Evolutionary conservation across 1,140 invertebrate species (phyloP).

Genomic region (Pseudomyrmex sp.): DNA sequence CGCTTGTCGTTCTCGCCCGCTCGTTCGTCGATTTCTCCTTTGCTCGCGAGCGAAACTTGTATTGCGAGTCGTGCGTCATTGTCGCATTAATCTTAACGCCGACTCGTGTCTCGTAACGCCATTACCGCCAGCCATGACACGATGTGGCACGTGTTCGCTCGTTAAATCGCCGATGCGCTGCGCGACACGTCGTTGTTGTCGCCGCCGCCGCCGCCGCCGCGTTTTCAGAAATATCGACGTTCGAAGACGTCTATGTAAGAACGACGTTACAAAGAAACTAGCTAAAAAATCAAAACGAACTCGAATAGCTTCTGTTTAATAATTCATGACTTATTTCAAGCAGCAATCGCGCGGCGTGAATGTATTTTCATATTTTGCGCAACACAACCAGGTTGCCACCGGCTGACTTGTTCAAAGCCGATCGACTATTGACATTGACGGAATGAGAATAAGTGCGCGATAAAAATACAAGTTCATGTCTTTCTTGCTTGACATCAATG

Average conservation of each 20-base stretch:
- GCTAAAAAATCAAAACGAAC: constrained; percentile 5
- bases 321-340: constrained; percentile 39
- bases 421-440: neutral
- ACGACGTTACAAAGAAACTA: constrained; percentile 14
- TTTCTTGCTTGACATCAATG: neutral
- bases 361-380: too few relatives aligned
- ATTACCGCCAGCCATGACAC: constrained; percentile 35
- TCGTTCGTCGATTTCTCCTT: constrained; percentile 1
- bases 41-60: constrained; percentile 17
- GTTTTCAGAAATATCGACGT: constrained; percentile 38
- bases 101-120: constrained; percentile 30
- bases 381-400: neutral
- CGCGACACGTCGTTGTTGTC: neutral
- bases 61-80: constrained; percentile 22
- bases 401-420: neutral
- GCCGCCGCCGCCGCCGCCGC: too few relatives aligned
- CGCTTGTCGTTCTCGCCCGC: neutral
- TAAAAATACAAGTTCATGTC: constrained; percentile 10
- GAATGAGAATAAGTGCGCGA: constrained; percentile 4
- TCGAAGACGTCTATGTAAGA: constrained; percentile 26
- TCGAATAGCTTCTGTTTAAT: constrained; percentile 30
- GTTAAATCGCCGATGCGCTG: constrained; percentile 10
- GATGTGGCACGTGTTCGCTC: constrained; percentile 32
- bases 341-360: constrained; percentile 16
- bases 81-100: constrained; percentile 42